Percentiles rank a stretch among this genome's conserved stretches.
These are phyloP conservation scores for Temnothorax curvispinosus DNA, from an alignment of 1,140 invertebrate genomes.

Conservation along the genomic window DNA sequence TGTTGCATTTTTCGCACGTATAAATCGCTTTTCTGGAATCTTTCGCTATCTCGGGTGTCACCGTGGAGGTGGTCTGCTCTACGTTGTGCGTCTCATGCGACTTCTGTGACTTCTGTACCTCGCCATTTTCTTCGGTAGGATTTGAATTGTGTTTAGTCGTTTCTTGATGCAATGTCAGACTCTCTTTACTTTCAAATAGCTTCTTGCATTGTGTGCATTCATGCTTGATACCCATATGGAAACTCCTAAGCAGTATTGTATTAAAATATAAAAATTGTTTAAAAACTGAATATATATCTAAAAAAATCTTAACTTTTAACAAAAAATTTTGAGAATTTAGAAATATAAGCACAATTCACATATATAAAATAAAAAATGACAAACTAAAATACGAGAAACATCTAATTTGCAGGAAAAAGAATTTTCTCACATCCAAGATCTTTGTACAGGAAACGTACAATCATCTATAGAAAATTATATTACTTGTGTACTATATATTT, in stretches of 20 bases:
- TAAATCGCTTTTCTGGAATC: neutral
- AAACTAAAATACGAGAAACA: neutral
- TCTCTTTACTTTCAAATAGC: slow-evolving; percentile 83
- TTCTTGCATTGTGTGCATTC: slow-evolving; percentile 85
- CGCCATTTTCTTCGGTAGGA: slow-evolving; percentile 77
- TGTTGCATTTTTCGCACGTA: slow-evolving; percentile 87
- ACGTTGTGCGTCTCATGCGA: neutral
- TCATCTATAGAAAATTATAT: slow-evolving; percentile 20
- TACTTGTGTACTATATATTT: slow-evolving; percentile 85
- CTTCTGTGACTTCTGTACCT: slow-evolving; percentile 49
- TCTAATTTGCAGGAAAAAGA: neutral
- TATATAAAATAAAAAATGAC: neutral
- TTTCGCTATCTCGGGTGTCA: neutral
- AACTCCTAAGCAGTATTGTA: slow-evolving; percentile 74
- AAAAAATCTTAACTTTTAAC: neutral
- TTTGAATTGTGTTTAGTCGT: slow-evolving; percentile 85
- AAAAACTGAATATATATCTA: neutral
- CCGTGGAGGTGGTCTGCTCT: neutral
- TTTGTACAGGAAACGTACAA: neutral
- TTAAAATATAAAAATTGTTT: slow-evolving; percentile 7
- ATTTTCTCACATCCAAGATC: neutral
- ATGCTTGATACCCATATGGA: slow-evolving; percentile 85
- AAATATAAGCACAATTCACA: neutral
- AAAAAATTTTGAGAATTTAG: neutral
- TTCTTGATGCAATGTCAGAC: slow-evolving; percentile 86